These are phyloP conservation scores for Acronicta aceris DNA, from an alignment of 2,888 invertebrate genomes.

Conservation along the genomic window DNA sequence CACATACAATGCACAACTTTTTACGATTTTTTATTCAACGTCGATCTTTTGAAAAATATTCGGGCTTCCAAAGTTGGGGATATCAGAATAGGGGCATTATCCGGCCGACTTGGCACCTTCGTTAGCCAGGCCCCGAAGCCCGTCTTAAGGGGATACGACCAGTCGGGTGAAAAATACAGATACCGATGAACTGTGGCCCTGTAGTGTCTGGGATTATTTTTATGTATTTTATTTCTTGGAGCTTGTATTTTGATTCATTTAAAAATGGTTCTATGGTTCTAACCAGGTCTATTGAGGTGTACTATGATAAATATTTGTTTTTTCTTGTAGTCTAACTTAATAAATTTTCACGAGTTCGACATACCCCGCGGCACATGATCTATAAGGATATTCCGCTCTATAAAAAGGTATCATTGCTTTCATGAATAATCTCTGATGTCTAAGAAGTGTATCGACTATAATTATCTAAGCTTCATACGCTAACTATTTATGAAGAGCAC, in stretches of 20 bases:
- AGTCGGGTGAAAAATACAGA: conserved; percentile 68
- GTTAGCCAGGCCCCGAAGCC: conserved; percentile 48
- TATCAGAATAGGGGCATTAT: conserved; percentile 63
- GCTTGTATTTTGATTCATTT: conserved; percentile 3
- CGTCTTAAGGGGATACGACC: conserved; percentile 55
- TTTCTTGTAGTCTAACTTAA: neutral
- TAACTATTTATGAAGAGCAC: too few relatives aligned
- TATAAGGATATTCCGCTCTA: too few relatives aligned
- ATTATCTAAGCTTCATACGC: too few relatives aligned
- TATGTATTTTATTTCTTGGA: conserved; percentile 13
- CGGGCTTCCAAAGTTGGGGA: conserved; percentile 49
- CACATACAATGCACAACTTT: conserved; percentile 53
- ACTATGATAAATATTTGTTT: neutral
- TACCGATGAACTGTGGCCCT: conserved; percentile 62
- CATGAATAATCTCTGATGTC: too few relatives aligned
- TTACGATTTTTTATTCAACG: conserved; percentile 40
- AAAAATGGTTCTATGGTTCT: neutral
- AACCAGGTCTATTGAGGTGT: neutral
- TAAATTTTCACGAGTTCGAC: neutral
- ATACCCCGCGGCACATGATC: too few relatives aligned
- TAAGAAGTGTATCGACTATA: too few relatives aligned
- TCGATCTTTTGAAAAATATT: conserved; percentile 51
- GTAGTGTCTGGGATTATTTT: conserved; percentile 29
- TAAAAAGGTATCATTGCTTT: too few relatives aligned
- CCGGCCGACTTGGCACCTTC: conserved; percentile 67